A percentile compares a stretch with the other conserved stretches of the same genome.
phyloP scores from a whole-genome alignment of 2,113 vertebrate species.

The Dasypus novemcinctus region DNA sequence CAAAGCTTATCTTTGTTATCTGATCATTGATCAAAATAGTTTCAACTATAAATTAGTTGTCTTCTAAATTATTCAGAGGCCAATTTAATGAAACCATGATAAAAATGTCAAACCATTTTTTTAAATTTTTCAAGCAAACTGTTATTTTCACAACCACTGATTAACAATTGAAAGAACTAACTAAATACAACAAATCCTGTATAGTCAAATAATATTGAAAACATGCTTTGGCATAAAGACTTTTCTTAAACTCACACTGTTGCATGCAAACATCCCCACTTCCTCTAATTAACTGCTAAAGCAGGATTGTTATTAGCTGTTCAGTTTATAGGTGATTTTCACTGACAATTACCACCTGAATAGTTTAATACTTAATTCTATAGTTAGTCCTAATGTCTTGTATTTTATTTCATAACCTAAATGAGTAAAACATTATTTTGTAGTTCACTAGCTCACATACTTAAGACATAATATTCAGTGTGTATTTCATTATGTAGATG shows the following conservation, averaged over 20 bases:
- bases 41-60: constrained; percentile 71
- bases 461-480: constrained; percentile 79
- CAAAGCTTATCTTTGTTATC: constrained; percentile 72
- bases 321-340: constrained; percentile 80
- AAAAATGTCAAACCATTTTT: constrained; percentile 72
- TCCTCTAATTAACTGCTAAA: constrained; percentile 77
- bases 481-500: constrained; percentile 86
- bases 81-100: constrained; percentile 59
- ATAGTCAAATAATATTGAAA: constrained; percentile 69
- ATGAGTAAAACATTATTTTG: constrained; percentile 82
- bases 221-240: constrained; percentile 63
- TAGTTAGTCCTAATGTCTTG: constrained; percentile 80
- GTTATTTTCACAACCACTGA: constrained; percentile 72
- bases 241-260: constrained; percentile 63
- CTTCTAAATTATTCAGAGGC: constrained; percentile 69
- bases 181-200: constrained; percentile 55
- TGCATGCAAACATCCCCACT: constrained; percentile 26
- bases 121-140: constrained; percentile 68
- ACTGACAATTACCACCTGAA: constrained; percentile 82
- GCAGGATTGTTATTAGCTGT: constrained; percentile 75
- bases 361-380: constrained; percentile 82
- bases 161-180: constrained; percentile 74
- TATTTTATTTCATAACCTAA: constrained; percentile 83
- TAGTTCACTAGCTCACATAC: constrained; percentile 79
- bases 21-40: constrained; percentile 75